These are phyloP conservation scores for Gouania willdenowi DNA, from an alignment of 2,797 vertebrate species.

Conservation along the genomic window DNA sequence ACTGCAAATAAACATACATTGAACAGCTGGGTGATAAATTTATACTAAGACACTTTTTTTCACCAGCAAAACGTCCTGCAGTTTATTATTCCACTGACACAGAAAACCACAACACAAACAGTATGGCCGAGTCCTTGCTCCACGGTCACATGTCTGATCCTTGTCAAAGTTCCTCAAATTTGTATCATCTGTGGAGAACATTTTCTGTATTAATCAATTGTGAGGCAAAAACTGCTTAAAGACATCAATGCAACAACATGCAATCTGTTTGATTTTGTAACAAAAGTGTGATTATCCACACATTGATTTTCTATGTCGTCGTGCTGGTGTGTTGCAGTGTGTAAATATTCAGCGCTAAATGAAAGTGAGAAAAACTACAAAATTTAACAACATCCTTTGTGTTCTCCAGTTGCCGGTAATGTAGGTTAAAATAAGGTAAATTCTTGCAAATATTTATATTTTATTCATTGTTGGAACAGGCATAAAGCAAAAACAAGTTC, in stretches of 20 bases:
- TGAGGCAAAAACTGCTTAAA: constrained; percentile 35
- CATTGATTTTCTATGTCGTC: constrained; percentile 38
- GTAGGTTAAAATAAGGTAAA: too few relatives aligned
- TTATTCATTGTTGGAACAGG: too few relatives aligned
- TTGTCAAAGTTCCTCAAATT: too few relatives aligned
- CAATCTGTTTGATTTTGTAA: too few relatives aligned
- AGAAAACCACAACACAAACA: constrained; percentile 65
- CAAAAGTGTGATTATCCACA: constrained; percentile 11
- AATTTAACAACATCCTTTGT: too few relatives aligned
- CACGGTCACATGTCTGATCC: constrained; percentile 47
- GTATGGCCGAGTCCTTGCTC: constrained; percentile 33
- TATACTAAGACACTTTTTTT: constrained; percentile 47
- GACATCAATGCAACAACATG: too few relatives aligned
- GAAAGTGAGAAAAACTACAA: too few relatives aligned
- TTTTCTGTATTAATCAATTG: constrained; percentile 43
- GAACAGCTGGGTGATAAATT: constrained; percentile 49
- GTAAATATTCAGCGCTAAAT: too few relatives aligned
- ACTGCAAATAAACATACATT: constrained; percentile 36
- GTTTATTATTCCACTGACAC: constrained; percentile 68
- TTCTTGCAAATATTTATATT: too few relatives aligned
- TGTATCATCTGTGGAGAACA: too few relatives aligned
- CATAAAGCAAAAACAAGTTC: too few relatives aligned
- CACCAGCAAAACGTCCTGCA: constrained; percentile 45
- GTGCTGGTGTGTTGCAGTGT: constrained; percentile 18
- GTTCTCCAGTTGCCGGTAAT: too few relatives aligned